phyloP scores from a whole-genome alignment of 2,888 invertebrate species.

The Lysandra bellargus region DNA sequence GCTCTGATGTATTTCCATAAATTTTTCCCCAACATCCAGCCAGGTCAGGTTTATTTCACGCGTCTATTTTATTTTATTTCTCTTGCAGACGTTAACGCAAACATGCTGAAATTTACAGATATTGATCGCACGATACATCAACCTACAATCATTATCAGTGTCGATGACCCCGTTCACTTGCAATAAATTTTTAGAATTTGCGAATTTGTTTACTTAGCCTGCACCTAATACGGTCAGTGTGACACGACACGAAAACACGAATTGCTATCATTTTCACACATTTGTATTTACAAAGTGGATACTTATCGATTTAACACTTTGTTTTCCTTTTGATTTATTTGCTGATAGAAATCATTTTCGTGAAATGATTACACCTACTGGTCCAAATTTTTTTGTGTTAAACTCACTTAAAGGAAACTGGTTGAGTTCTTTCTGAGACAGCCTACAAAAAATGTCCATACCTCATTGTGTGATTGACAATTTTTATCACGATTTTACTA shows the following conservation, averaged over 20 bases:
- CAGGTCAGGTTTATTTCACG: not conserved
- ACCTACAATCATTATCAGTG: conserved; percentile 21
- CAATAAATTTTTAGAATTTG: conserved; percentile 18
- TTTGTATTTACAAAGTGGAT: not conserved
- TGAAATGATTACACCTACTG: conserved; percentile 3
- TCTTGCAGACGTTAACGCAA: conserved; percentile 1
- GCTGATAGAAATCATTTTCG: conserved; percentile 10
- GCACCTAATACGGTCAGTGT: conserved; percentile 41
- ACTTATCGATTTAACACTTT: conserved; percentile 21
- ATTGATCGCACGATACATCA: conserved; percentile 11
- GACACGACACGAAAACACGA: conserved; percentile 35
- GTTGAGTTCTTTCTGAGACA: not conserved
- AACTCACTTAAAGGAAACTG: not conserved
- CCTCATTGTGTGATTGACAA: not conserved
- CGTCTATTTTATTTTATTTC: not conserved
- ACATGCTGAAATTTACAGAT: conserved; percentile 6
- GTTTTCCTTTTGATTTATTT: conserved; percentile 14
- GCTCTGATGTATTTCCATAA: not conserved
- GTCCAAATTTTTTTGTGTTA: not conserved
- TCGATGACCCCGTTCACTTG: conserved; percentile 11
- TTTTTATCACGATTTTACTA: not conserved
- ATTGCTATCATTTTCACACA: conserved; percentile 34
- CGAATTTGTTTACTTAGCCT: conserved; percentile 23
- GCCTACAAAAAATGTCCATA: not conserved
- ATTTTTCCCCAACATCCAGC: not conserved